phyloP scores from a whole-genome alignment of 2,113 vertebrate genomes.

The Istiophorus platypterus region DNA sequence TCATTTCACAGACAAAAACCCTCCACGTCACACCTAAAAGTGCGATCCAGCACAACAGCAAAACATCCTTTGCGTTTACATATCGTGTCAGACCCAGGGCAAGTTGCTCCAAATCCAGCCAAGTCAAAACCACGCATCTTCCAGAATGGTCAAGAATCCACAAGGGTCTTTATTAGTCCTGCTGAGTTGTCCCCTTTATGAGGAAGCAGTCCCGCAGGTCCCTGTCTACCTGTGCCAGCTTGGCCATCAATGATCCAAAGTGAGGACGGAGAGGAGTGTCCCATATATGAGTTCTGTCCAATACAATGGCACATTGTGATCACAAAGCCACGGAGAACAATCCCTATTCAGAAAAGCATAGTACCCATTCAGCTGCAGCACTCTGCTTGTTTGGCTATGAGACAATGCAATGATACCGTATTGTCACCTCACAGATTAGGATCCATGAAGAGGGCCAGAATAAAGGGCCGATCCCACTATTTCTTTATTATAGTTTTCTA shows the following conservation, averaged over 20 bases:
- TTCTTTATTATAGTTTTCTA: not conserved
- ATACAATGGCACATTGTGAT: slow-evolving; percentile 86
- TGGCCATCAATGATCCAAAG: slow-evolving; percentile 46
- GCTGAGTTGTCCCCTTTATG: not conserved
- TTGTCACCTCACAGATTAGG: slow-evolving; percentile 65
- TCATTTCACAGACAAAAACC: not conserved
- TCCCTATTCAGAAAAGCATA: slow-evolving; percentile 80
- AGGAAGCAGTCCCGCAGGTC: slow-evolving; percentile 1
- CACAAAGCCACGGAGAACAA: slow-evolving; percentile 77
- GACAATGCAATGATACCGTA: slow-evolving; percentile 74
- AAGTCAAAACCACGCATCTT: not conserved
- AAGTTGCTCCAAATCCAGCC: not conserved
- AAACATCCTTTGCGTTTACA: not conserved
- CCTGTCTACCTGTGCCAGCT: slow-evolving; percentile 56
- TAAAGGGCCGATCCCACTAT: not conserved
- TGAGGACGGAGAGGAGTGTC: slow-evolving; percentile 69
- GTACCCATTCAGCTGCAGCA: slow-evolving; percentile 73
- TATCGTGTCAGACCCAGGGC: not conserved
- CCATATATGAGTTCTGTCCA: slow-evolving; percentile 84
- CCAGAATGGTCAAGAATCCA: slow-evolving; percentile 18
- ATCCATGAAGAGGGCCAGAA: slow-evolving; percentile 11
- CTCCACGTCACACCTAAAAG: not conserved
- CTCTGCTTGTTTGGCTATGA: slow-evolving; percentile 74
- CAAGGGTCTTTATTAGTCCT: not conserved
- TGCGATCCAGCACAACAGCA: not conserved